phyloP scores from a whole-genome alignment of 2,888 invertebrate genomes.

The Alitta virens region DNA sequence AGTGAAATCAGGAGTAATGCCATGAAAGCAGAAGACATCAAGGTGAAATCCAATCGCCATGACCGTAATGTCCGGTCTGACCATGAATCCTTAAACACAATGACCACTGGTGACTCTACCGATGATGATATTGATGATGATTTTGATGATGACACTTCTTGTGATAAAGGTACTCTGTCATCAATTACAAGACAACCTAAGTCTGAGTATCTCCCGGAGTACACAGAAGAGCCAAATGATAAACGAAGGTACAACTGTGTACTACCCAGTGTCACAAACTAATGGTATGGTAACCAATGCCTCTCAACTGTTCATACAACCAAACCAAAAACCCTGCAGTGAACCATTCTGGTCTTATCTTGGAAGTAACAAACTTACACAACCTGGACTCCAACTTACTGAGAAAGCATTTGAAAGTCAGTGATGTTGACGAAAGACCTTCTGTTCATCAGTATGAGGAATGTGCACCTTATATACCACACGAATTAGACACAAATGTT shows the following conservation, averaged over 20 bases:
- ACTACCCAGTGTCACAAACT: not conserved
- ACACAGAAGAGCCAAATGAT: conserved; percentile 4
- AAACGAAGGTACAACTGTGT: not conserved
- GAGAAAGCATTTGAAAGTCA: too few species aligned
- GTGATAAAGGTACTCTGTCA: not conserved
- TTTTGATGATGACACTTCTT: not conserved
- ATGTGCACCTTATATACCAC: too few species aligned
- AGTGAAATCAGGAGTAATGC: conserved; percentile 1
- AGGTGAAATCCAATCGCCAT: not conserved
- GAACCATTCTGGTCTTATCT: not conserved
- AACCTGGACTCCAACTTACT: too few species aligned
- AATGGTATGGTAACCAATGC: not conserved
- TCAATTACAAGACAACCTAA: too few species aligned
- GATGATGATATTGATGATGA: conserved; percentile 8
- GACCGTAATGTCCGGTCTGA: too few species aligned
- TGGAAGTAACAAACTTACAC: too few species aligned
- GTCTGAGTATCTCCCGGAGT: too few species aligned
- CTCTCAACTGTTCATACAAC: not conserved
- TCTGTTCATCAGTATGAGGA: too few species aligned
- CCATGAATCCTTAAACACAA: conserved; percentile 3
- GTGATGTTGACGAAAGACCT: too few species aligned
- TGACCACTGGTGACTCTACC: conserved; percentile 12
- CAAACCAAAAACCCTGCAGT: not conserved
- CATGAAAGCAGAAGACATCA: not conserved
- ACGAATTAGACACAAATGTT: too few species aligned